Conservation (phyloP, 2,113 vertebrate genomes). For the Tenebrosternarchus preto region DNA sequence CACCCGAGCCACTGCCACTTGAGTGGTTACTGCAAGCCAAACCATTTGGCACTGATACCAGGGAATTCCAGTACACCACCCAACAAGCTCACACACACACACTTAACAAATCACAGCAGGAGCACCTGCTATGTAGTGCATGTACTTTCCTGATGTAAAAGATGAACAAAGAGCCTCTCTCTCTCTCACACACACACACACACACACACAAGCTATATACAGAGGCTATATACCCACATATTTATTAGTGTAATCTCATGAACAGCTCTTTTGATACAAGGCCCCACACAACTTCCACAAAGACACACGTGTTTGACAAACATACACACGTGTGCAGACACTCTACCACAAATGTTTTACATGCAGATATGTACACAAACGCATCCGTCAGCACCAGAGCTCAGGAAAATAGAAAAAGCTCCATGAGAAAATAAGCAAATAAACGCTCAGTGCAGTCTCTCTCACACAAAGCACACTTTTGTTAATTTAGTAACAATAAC, state of each 20-base stretch:
- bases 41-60: too few species aligned
- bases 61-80: too few species aligned
- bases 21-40: too few species aligned
- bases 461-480: background rate
- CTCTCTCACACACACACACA: conserved; percentile 29
- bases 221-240: background rate
- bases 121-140: background rate
- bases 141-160: background rate
- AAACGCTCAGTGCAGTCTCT: background rate
- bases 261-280: background rate
- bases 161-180: background rate
- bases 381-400: conserved; percentile 1
- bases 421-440: background rate
- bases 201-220: conserved; percentile 27
- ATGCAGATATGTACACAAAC: conserved; percentile 6
- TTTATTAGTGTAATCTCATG: conserved; percentile 3
- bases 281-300: background rate
- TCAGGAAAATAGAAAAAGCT: background rate
- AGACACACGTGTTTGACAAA: conserved; percentile 6
- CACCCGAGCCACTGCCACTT: too few species aligned
- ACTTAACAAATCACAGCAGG: background rate
- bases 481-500: too few species aligned
- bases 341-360: too few species aligned
- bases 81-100: conserved; percentile 25
- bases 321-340: background rate